These are phyloP conservation scores for Apotomis betuletana DNA, from an alignment of 2,888 invertebrate species.

Conservation along the genomic window DNA sequence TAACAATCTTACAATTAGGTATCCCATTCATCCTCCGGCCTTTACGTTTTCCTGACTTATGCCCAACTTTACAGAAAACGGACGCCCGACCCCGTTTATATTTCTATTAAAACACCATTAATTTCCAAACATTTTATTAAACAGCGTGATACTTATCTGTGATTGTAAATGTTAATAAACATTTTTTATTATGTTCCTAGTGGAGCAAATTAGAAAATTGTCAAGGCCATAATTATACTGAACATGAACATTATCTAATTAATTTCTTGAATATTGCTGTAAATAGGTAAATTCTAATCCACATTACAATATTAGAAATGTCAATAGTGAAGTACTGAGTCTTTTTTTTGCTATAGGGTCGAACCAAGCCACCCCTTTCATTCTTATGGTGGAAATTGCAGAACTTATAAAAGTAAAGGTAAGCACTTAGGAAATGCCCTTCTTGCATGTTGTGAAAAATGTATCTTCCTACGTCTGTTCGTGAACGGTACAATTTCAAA, in stretches of 20 bases:
- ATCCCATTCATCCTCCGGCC: too few relatives aligned
- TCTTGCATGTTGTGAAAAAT: too few relatives aligned
- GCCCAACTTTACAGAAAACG: not conserved
- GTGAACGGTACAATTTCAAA: too few relatives aligned
- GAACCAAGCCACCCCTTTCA: too few relatives aligned
- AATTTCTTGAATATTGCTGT: not conserved
- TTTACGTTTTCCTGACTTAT: too few relatives aligned
- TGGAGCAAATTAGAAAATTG: slow-evolving; percentile 31
- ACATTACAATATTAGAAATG: not conserved
- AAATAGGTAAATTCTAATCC: not conserved
- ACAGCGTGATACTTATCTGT: slow-evolving; percentile 37
- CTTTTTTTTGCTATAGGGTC: too few relatives aligned
- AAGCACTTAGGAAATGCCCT: too few relatives aligned
- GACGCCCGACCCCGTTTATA: not conserved
- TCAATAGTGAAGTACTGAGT: too few relatives aligned
- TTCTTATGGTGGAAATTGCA: too few relatives aligned
- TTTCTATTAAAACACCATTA: not conserved
- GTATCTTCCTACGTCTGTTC: too few relatives aligned
- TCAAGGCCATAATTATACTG: slow-evolving; percentile 27
- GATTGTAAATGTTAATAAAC: slow-evolving; percentile 35
- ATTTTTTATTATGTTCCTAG: slow-evolving; percentile 21
- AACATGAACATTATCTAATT: slow-evolving; percentile 10
- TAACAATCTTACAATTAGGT: too few relatives aligned
- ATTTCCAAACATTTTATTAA: slow-evolving; percentile 41
- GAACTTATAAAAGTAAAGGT: too few relatives aligned